Base-by-base conservation (phyloP, 1,140 invertebrate genomes). In the Drosophila dunni region DNA sequence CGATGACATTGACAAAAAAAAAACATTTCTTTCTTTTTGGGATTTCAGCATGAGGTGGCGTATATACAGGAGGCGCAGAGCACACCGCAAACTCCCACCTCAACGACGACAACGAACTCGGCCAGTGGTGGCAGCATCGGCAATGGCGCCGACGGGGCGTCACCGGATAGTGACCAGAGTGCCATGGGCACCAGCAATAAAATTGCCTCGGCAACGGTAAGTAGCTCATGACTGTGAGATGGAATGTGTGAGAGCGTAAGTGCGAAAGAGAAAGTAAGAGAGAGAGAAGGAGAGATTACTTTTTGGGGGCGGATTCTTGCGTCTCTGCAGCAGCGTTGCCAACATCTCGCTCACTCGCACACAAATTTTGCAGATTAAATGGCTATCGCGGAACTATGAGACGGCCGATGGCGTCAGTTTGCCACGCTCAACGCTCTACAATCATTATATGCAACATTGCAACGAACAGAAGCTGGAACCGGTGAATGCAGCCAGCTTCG, bases 401-500 rank as follows among this genome's bases (percentile, higher is more conserved):
- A 98, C 97, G 20, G 98, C 98, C 3, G 98, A 99, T 93, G 98
- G 98, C 72, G 98, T 99, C 15, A 99, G 97, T 71, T 93, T 99
- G 57, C 98, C 98, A 7, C 95, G 99, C 42, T 98, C 97, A 17
- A 99, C 98, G 10, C 93, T 99, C 7, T 99, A 99, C 93, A 96
- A 97, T 91, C 98, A 99, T 93, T 99, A 99, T 93, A 94, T 99
- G 78, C 95, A 97, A 20, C 98, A 99, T 92, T 99, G 98, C 93
- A 95, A 96, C 48, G 97, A 99, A 85, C 95, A 98, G 90, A 98
- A 98, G 93, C 93, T 99, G 60, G 98, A 99, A 92, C 98, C 98
- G 7, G 98, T 99, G 63, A 99, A 99, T 94, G 98, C 98, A 50
- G 99, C 99, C 8, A 99, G 98, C 40, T 99, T 99, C 94, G 98